Base-by-base conservation (phyloP, 2,888 invertebrate genomes). In the Dicycla oo region DNA sequence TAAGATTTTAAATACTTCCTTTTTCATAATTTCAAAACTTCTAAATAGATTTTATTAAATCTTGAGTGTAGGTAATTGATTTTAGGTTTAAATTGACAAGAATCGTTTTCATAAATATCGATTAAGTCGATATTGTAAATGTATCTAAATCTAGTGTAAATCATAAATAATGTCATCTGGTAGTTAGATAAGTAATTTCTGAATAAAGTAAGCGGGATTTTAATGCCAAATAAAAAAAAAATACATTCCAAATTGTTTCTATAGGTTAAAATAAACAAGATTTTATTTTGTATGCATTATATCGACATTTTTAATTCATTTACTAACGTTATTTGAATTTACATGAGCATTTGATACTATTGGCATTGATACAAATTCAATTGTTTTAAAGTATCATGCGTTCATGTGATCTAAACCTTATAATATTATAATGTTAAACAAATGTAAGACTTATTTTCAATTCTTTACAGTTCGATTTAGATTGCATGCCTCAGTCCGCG, bases 151-250 rank as follows among this genome's bases (percentile, higher is more conserved):
- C 47, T 84, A 80, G 70, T 60, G 57, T 82, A 74, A 73, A 70
- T 67, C 64, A 30, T 80, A 54, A 70, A 76, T 71, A 65, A 62
- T 63, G 76, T 76, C 70, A 76, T 72, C 67, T 54, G 73, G 67
- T 78, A 84, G 64, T 56, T 77, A 78, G 61, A 54, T 79, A 85
- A 73, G 79, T 71, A 58, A 69, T 58, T 69, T 80, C 68, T 60
- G 79, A 73, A 23, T 71, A 62, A 66, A 75, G 18, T 66, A 70
- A 73, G 73, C 73, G 68, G 68, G 75, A 76, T 68, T 78, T 84
- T 83, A 85, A 85, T 85, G 85, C 82, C 81, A 86, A 86, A 82
- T 84, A 77, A 73, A 82, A 49, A 80, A 49, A 60, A 43, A 3
- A 13, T 60, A 84, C 82, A 82, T 80, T 85, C 81, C 86, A 85